A percentile compares a stretch with the other conserved stretches of the same genome.
Conservation (phyloP, 2,888 invertebrate genomes). For the Philereme transversata region DNA sequence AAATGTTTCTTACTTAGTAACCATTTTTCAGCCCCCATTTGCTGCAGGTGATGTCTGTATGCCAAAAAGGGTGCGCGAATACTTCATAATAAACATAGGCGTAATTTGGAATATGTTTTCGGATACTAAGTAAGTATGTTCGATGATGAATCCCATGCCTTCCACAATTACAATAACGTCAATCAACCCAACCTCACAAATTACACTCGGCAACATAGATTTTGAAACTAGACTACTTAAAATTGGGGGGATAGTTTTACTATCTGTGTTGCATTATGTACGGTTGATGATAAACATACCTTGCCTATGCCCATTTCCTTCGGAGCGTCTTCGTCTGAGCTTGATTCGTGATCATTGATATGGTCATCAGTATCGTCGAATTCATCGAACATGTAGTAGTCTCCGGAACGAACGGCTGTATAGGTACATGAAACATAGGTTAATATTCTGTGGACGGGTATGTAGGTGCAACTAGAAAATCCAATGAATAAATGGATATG, state of each 20-base stretch:
- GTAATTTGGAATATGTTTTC: constrained; percentile 35
- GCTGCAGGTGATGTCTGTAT: constrained; percentile 27
- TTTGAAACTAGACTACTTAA: constrained; percentile 22
- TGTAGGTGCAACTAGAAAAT: constrained; percentile 39
- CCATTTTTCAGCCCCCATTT: constrained; percentile 19
- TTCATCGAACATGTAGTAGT: constrained; percentile 99
- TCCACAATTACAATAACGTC: constrained; percentile 37
- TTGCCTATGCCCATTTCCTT: constrained; percentile 82
- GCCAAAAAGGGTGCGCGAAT: constrained; percentile 29
- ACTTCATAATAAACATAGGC: constrained; percentile 6
- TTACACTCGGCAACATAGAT: constrained; percentile 34
- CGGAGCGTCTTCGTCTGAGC: constrained; percentile 81
- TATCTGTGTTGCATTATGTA: constrained; percentile 29
- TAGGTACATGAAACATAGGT: constrained; percentile 37
- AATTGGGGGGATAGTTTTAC: constrained; percentile 13
- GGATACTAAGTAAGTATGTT: constrained; percentile 40
- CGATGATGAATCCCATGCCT: constrained; percentile 38
- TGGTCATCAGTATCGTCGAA: constrained; percentile 92
- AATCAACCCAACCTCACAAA: constrained; percentile 30
- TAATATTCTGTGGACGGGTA: constrained; percentile 5
- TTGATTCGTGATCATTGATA: constrained; percentile 83
- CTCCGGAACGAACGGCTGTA: constrained; percentile 97
- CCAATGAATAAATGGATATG: constrained; percentile 6
- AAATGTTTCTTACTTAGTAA: constrained; percentile 39
- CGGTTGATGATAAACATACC: constrained; percentile 59